A percentile compares a stretch with the other conserved stretches of the same genome.
Evolutionary conservation across 2,888 invertebrate genomes (phyloP).

Genomic region (Mythimna ferrago): DNA sequence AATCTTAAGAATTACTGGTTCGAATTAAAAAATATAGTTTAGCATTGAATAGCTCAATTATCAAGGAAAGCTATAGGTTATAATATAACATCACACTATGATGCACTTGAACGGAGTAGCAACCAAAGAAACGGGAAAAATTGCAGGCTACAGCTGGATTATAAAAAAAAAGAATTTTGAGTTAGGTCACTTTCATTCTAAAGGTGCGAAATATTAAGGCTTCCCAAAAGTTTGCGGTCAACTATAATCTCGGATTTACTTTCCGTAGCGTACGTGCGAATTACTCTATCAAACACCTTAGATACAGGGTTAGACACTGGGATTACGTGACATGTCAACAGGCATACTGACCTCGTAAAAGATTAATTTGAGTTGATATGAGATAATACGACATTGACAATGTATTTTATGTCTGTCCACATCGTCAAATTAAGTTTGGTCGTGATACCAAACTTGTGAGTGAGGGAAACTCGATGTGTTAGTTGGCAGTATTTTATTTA

Average conservation of each 20-base stretch:
- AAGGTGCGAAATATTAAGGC: not conserved
- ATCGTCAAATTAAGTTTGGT: conserved; percentile 35
- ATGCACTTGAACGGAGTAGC: no score
- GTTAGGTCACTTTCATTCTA: no score
- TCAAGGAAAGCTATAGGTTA: no score
- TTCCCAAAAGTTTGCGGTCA: conserved; percentile 4
- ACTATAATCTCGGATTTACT: conserved; percentile 8
- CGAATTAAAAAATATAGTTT: no score
- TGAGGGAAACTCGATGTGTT: conserved; percentile 12
- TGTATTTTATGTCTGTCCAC: conserved; percentile 47
- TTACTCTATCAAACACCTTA: conserved; percentile 13
- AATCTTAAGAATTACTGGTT: no score
- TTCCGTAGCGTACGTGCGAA: not conserved
- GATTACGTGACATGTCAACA: not conserved
- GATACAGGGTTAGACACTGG: conserved; percentile 6
- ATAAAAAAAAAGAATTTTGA: no score
- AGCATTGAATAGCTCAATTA: no score
- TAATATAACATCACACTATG: no score
- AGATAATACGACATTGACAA: conserved; percentile 42
- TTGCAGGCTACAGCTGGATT: no score
- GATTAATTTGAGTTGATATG: conserved; percentile 41
- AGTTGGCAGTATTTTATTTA: conserved; percentile 12
- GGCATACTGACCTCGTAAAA: conserved; percentile 49
- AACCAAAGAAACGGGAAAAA: no score
- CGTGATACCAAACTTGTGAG: conserved; percentile 21